Evolutionary conservation across 2,113 vertebrate genomes (phyloP).

Genomic region (Cyprinodon tularosa): DNA sequence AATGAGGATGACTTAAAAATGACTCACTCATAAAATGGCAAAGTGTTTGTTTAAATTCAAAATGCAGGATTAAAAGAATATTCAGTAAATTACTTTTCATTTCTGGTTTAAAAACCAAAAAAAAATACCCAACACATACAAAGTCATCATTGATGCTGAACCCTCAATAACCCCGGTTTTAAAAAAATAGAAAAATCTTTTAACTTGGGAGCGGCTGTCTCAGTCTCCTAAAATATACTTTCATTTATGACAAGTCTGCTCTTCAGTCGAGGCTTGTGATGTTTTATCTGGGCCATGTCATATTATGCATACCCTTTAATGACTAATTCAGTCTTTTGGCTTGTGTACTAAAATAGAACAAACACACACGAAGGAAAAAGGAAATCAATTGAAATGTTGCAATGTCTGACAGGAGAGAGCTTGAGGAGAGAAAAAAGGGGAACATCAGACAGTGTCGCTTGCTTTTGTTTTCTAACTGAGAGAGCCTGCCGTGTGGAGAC

Average conservation of each 20-base stretch:
- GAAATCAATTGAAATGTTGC: conserved; percentile 79
- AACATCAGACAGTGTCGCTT: conserved; percentile 80
- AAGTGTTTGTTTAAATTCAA: conserved; percentile 32
- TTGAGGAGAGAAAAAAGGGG: conserved; percentile 52
- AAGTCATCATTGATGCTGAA: conserved; percentile 54
- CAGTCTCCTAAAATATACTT: conserved; percentile 55
- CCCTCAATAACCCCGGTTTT: conserved; percentile 58
- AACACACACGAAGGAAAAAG: conserved; percentile 46
- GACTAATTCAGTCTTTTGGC: conserved; percentile 74
- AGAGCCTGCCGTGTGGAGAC: conserved; percentile 53
- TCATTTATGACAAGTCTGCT: conserved; percentile 73
- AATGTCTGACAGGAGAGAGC: conserved; percentile 73
- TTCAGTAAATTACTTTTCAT: conserved; percentile 9
- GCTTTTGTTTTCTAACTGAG: conserved; percentile 80
- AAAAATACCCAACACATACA: conserved; percentile 37
- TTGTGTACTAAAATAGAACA: conserved; percentile 71
- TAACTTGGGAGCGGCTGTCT: conserved; percentile 52
- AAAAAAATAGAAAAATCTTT: background rate
- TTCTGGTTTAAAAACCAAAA: conserved; percentile 46
- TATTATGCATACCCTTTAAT: conserved; percentile 74
- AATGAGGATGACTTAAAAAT: conserved; percentile 44
- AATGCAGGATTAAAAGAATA: background rate
- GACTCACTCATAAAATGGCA: conserved; percentile 27
- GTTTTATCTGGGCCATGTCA: conserved; percentile 78
- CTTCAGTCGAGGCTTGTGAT: conserved; percentile 66